Evolutionary conservation across 2,888 invertebrate species (phyloP).

Genomic region (Drosophila glabriapex): DNA sequence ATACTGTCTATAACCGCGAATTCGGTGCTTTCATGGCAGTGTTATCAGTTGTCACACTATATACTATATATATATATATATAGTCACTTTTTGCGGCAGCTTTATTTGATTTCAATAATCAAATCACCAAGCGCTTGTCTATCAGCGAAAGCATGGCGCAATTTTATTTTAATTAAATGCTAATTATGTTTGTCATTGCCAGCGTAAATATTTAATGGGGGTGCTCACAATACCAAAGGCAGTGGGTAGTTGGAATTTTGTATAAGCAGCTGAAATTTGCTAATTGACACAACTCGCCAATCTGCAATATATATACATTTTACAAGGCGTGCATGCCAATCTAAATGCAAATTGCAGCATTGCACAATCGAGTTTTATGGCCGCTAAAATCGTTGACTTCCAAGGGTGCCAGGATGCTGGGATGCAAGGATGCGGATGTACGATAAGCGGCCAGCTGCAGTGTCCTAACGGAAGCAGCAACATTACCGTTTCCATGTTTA

Average conservation of each 20-base stretch:
- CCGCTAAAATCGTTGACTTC: constrained; percentile 24
- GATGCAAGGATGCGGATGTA: constrained; percentile 13
- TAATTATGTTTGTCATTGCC: constrained; percentile 74
- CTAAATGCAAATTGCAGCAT: constrained; percentile 74
- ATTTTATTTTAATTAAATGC: constrained; percentile 79
- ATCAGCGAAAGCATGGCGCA: constrained; percentile 58
- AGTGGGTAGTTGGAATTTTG: not conserved
- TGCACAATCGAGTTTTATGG: constrained; percentile 57
- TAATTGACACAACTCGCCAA: constrained; percentile 49
- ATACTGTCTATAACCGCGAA: not conserved
- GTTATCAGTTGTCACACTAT: constrained; percentile 41
- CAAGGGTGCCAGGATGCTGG: constrained; percentile 23
- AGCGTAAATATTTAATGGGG: constrained; percentile 66
- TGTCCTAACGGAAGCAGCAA: constrained; percentile 25
- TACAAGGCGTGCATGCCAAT: constrained; percentile 47
- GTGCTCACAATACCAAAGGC: constrained; percentile 14
- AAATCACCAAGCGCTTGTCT: constrained; percentile 72
- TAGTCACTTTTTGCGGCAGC: constrained; percentile 26
- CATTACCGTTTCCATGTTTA: constrained; percentile 45
- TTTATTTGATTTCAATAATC: constrained; percentile 76
- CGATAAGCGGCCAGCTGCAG: constrained; percentile 43
- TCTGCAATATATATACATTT: constrained; percentile 18
- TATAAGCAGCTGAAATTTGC: constrained; percentile 19
- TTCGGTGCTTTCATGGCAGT: constrained; percentile 20
- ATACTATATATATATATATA: constrained; percentile 52